Evolutionary conservation across 1,140 invertebrate genomes (phyloP).

Genomic region (Drosophila biarmipes): DNA sequence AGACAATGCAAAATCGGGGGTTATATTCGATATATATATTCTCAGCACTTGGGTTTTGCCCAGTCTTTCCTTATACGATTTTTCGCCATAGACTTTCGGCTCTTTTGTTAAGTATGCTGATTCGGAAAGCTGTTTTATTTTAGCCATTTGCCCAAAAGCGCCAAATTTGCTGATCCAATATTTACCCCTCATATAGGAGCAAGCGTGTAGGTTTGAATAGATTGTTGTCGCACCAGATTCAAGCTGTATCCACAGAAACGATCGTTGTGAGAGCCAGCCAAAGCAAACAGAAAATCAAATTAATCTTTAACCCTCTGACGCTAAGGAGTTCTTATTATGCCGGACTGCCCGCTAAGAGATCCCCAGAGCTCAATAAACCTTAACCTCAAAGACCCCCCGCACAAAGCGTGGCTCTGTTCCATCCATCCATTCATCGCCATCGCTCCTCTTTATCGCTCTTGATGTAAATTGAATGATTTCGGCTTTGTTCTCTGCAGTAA

Average conservation of each 20-base stretch:
- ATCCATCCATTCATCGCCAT: constrained; percentile 7
- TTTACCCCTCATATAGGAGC: constrained; percentile 47
- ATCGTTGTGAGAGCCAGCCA: constrained; percentile 5
- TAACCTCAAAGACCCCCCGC: constrained; percentile 31
- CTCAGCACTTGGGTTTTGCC: constrained; percentile 10
- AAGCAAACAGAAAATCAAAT: constrained; percentile 21
- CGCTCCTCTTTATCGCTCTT: constrained; percentile 20
- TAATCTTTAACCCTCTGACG: constrained; percentile 26
- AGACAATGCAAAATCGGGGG: constrained; percentile 7
- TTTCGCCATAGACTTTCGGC: constrained; percentile 3
- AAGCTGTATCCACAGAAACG: constrained; percentile 34
- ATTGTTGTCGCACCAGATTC: constrained; percentile 37
- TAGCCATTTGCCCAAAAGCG: constrained; percentile 26
- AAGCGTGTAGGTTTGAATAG: constrained; percentile 16
- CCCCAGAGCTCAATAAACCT: constrained; percentile 26
- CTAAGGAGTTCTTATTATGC: constrained; percentile 22
- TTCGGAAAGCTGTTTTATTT: constrained; percentile 26
- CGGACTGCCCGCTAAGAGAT: background rate
- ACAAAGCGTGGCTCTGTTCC: constrained; percentile 47
- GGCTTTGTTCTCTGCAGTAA: constrained; percentile 33
- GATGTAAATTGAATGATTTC: constrained; percentile 56
- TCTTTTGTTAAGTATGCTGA: constrained; percentile 7
- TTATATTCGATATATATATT: constrained; percentile 13
- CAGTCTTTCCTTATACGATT: constrained; percentile 7
- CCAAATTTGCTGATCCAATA: constrained; percentile 53